A percentile compares a stretch with the other conserved stretches of the same genome.
phyloP scores from a whole-genome alignment of 2,888 invertebrate genomes.

The Branchinecta sandiegonensis region DNA sequence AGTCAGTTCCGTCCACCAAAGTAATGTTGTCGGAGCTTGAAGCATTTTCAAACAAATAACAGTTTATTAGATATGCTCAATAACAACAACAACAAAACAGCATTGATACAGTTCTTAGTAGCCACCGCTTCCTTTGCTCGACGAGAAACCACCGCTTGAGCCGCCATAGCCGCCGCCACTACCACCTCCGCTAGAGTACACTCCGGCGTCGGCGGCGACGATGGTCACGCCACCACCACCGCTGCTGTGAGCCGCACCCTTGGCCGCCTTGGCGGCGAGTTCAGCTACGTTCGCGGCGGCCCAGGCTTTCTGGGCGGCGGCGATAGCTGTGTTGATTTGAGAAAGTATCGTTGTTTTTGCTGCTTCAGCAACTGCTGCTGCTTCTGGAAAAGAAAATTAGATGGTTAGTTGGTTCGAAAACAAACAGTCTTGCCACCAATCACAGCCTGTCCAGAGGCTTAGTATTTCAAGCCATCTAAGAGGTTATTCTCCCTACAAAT shows the following conservation, averaged over 20 bases:
- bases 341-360: conserved; percentile 1
- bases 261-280: background rate
- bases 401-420: no score
- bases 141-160: background rate
- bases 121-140: background rate
- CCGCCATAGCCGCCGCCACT: background rate
- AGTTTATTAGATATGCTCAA: background rate
- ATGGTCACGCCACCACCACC: background rate
- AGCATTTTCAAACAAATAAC: no score
- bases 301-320: conserved; percentile 6
- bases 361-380: background rate
- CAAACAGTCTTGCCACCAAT: no score
- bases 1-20: no score
- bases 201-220: background rate
- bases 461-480: background rate
- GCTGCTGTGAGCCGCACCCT: background rate
- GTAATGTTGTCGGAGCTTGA: no score
- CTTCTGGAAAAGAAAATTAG: background rate
- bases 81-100: background rate
- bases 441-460: no score
- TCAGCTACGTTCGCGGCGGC: conserved; percentile 10
- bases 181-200: background rate
- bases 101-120: background rate
- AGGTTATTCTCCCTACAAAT: no score
- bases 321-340: conserved; percentile 6